Percentiles rank a stretch among this genome's conserved stretches.
phyloP scores from a whole-genome alignment of 2,113 vertebrate genomes.

The Hoplias malabaricus region DNA sequence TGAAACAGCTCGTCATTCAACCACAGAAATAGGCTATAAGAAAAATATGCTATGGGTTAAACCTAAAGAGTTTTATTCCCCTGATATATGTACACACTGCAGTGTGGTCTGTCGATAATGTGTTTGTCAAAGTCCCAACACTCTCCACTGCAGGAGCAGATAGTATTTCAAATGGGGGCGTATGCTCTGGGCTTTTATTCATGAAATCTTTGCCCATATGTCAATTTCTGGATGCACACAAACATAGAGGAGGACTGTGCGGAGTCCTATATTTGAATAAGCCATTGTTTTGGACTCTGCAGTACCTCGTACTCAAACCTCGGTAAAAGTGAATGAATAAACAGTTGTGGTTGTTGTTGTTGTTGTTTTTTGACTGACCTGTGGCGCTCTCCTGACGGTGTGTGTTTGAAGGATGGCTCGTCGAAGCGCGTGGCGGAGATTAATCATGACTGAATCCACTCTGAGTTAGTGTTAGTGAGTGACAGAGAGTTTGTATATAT shows the following conservation, averaged over 20 bases:
- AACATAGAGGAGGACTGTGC: no score
- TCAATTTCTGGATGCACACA: no score
- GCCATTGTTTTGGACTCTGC: no score
- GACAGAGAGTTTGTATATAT: no score
- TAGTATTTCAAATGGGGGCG: no score
- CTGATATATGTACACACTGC: background rate
- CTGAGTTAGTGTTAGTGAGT: no score
- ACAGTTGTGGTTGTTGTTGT: background rate
- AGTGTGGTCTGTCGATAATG: background rate
- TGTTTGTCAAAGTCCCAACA: background rate
- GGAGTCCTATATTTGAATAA: no score
- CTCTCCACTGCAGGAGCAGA: no score
- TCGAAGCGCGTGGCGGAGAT: slow-evolving; percentile 13
- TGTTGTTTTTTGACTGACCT: slow-evolving; percentile 9
- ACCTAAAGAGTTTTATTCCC: no score
- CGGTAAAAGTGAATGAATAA: background rate
- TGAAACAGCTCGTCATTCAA: background rate
- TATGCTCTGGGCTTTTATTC: background rate
- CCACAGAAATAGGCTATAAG: no score
- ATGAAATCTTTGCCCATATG: background rate
- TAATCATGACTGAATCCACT: slow-evolving; percentile 8
- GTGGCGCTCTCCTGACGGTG: background rate
- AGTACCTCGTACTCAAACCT: no score
- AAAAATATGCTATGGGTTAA: no score
- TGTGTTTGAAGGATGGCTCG: background rate